phyloP scores from a whole-genome alignment of 1,140 invertebrate species.

The Himalopsyche phryganea region DNA sequence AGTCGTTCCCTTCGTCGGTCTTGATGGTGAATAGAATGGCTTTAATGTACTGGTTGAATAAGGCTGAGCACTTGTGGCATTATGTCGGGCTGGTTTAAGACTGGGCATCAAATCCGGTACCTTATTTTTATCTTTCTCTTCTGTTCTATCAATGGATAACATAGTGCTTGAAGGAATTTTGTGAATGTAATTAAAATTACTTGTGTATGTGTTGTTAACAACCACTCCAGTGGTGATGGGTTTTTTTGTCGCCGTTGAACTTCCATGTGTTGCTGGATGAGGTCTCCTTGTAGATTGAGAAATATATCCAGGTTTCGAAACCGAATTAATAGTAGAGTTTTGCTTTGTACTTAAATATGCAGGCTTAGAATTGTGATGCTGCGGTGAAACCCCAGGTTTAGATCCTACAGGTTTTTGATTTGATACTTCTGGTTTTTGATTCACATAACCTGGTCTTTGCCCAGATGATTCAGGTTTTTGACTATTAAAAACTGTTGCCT shows the following conservation, averaged over 20 bases:
- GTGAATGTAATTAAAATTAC: no score
- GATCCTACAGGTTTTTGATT: slow-evolving; percentile 36
- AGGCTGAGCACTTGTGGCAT: not conserved
- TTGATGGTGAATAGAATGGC: slow-evolving; percentile 14
- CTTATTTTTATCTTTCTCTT: slow-evolving; percentile 13
- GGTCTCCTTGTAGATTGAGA: slow-evolving; percentile 24
- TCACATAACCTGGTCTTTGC: slow-evolving; percentile 37
- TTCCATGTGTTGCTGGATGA: slow-evolving; percentile 9
- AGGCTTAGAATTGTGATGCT: slow-evolving; percentile 33
- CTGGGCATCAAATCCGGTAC: slow-evolving; percentile 16
- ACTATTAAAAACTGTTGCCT: not conserved
- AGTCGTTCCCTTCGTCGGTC: slow-evolving; percentile 32
- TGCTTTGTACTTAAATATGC: slow-evolving; percentile 36
- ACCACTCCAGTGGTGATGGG: slow-evolving; percentile 17
- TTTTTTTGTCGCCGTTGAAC: slow-evolving; percentile 20
- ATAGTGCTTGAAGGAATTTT: not conserved
- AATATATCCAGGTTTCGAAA: slow-evolving; percentile 14
- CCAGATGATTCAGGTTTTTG: slow-evolving; percentile 18
- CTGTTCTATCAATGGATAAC: slow-evolving; percentile 15
- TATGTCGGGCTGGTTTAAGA: slow-evolving; percentile 18
- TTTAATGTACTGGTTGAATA: slow-evolving; percentile 13
- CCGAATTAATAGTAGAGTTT: slow-evolving; percentile 35
- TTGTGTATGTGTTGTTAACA: slow-evolving; percentile 12
- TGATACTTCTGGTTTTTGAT: slow-evolving; percentile 37
- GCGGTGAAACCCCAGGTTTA: slow-evolving; percentile 32